Evolutionary conservation across 2,888 invertebrate species (phyloP).

Genomic region (Seira sanloemensis): DNA sequence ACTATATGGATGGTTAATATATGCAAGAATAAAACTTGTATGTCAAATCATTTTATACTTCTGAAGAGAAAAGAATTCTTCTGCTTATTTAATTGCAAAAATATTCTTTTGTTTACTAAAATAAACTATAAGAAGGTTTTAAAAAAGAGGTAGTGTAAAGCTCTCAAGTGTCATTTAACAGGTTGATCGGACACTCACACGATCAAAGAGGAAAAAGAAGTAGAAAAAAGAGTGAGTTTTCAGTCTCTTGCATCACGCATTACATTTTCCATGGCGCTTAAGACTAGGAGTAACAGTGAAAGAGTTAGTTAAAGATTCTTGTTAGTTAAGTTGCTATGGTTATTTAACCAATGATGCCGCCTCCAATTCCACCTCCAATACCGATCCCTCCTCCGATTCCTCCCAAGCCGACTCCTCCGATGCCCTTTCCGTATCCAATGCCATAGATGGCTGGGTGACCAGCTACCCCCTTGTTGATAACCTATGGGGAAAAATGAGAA

Average conservation of each 20-base stretch:
- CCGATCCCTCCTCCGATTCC: conserved; percentile 2
- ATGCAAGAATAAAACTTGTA: too few relatives aligned
- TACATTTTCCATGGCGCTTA: not conserved
- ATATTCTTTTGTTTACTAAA: conserved; percentile 15
- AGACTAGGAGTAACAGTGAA: too few relatives aligned
- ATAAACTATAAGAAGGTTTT: not conserved
- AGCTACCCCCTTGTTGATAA: too few relatives aligned
- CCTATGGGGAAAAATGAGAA: too few relatives aligned
- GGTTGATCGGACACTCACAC: not conserved
- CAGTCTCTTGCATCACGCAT: not conserved
- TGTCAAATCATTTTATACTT: too few relatives aligned
- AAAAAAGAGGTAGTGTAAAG: not conserved
- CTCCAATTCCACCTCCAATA: not conserved
- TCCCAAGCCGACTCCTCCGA: conserved; percentile 30
- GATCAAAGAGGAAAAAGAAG: not conserved
- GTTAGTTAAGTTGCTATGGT: too few relatives aligned
- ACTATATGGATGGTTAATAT: too few relatives aligned
- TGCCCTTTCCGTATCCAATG: not conserved
- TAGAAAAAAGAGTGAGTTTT: not conserved
- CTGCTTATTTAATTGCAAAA: conserved; percentile 42
- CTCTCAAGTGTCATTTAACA: not conserved
- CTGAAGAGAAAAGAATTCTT: conserved; percentile 34
- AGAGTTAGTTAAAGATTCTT: too few relatives aligned
- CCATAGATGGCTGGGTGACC: not conserved
- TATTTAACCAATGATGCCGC: not conserved